Percentiles rank a stretch among this genome's conserved stretches.
Conservation (phyloP, 2,888 invertebrate species). For the Halictus quadricinctus region DNA sequence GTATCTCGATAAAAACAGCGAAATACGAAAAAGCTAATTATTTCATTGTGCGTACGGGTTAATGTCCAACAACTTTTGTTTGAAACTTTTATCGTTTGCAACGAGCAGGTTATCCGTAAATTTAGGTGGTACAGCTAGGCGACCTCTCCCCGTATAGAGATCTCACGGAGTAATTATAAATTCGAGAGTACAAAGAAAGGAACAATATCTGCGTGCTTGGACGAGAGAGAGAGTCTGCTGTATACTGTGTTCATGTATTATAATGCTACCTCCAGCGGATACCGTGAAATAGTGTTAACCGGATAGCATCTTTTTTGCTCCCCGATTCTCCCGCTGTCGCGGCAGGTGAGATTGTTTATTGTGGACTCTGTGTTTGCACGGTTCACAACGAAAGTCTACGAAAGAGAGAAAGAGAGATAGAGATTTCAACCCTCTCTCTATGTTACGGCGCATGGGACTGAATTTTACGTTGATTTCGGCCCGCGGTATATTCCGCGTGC, state of each 20-base stretch:
- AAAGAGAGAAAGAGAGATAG: not conserved
- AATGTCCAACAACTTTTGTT: too few relatives aligned
- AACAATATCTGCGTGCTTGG: not conserved
- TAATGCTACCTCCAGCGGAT: conserved; percentile 47
- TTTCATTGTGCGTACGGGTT: too few relatives aligned
- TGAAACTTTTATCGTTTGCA: too few relatives aligned
- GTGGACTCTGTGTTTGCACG: conserved; percentile 16
- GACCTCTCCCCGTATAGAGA: conserved; percentile 27
- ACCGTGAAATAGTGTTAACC: not conserved
- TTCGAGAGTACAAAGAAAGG: conserved; percentile 64
- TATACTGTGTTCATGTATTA: conserved; percentile 11
- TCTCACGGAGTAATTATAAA: conserved; percentile 52
- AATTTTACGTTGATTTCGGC: conserved; percentile 36
- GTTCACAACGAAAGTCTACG: not conserved
- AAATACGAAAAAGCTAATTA: too few relatives aligned
- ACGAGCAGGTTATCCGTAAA: not conserved
- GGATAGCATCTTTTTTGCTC: not conserved
- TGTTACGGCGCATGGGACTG: conserved; percentile 51
- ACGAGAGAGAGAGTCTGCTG: conserved; percentile 12
- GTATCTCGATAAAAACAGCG: too few relatives aligned
- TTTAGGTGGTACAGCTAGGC: not conserved
- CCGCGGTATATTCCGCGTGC: conserved; percentile 14
- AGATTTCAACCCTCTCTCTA: conserved; percentile 7
- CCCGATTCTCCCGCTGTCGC: not conserved
- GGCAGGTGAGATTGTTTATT: not conserved